phyloP scores from a whole-genome alignment of 2,113 vertebrate species.

The Trogon melanurus region DNA sequence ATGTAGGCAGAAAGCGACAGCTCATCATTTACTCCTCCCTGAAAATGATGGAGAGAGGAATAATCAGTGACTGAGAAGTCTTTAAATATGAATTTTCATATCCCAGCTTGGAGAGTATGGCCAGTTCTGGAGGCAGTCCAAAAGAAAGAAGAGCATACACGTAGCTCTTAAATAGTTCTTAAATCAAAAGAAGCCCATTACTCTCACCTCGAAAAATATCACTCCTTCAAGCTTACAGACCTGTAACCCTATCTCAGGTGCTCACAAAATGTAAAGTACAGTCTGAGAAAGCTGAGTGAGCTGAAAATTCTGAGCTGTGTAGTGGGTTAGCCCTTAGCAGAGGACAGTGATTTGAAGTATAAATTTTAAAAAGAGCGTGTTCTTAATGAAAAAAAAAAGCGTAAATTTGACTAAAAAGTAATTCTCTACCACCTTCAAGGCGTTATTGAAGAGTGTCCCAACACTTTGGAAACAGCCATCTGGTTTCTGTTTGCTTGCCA shows the following conservation, averaged over 20 bases:
- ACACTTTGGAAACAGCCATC: conserved; percentile 81
- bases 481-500: conserved; percentile 55
- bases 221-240: not conserved
- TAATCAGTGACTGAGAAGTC: not conserved
- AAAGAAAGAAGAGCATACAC: not conserved
- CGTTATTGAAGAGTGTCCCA: conserved; percentile 80
- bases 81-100: not conserved
- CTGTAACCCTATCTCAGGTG: not conserved
- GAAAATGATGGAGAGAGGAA: not conserved
- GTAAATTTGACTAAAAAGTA: not conserved
- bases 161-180: not conserved
- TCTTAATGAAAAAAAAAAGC: not conserved
- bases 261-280: not conserved
- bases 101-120: not conserved
- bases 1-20: conserved; percentile 57
- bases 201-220: not conserved
- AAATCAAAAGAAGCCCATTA: not conserved
- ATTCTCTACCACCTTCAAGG: conserved; percentile 79
- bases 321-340: not conserved
- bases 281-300: not conserved
- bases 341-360: not conserved
- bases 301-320: not conserved
- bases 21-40: conserved; percentile 60
- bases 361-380: not conserved
- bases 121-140: not conserved